phyloP scores from a whole-genome alignment of 2,888 invertebrate genomes.

The Entomobrya proxima region DNA sequence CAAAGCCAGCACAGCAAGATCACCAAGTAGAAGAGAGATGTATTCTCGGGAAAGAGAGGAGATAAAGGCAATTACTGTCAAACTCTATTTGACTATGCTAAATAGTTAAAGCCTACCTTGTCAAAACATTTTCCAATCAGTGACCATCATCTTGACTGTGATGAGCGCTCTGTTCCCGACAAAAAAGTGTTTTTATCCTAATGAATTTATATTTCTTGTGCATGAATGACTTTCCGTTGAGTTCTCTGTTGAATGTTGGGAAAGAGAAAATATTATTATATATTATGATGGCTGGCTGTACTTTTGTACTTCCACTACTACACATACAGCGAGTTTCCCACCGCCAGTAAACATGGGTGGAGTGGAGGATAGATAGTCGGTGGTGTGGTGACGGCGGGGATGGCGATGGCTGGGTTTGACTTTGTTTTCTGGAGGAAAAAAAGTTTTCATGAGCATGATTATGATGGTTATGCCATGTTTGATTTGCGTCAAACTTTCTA shows the following conservation, averaged over 20 bases:
- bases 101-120: slow-evolving; percentile 35
- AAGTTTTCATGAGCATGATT: background rate
- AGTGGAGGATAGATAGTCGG: too few species aligned
- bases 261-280: too few species aligned
- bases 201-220: slow-evolving; percentile 32
- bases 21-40: background rate
- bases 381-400: background rate
- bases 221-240: slow-evolving; percentile 25
- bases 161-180: background rate
- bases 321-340: too few species aligned
- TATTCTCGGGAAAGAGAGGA: background rate
- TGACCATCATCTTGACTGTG: slow-evolving; percentile 21
- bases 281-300: too few species aligned
- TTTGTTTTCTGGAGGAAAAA: background rate
- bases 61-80: slow-evolving; percentile 61
- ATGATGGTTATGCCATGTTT: slow-evolving; percentile 36
- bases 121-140: slow-evolving; percentile 61
- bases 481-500: slow-evolving; percentile 50
- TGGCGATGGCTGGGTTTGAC: background rate
- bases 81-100: slow-evolving; percentile 50
- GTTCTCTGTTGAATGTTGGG: background rate
- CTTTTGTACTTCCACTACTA: too few species aligned
- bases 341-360: too few species aligned
- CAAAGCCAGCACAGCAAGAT: background rate
- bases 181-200: slow-evolving; percentile 21